Base-by-base conservation (phyloP, 2,797 vertebrate species). In the Lateolabrax maculatus region DNA sequence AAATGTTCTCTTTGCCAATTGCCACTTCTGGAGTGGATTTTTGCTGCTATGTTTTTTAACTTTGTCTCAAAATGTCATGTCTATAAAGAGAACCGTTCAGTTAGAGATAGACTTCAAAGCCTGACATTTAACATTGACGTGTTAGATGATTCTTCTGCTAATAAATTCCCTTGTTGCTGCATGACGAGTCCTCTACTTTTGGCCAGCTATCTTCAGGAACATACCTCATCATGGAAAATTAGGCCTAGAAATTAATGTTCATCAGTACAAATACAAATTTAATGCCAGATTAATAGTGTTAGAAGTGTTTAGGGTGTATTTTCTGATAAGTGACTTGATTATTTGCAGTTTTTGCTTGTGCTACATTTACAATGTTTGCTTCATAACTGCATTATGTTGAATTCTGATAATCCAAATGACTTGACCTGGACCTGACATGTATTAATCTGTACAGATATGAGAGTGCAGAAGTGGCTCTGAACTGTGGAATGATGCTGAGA, bases 401-500 rank as follows among this genome's bases (percentile, higher is more conserved):
- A 37, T 49, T 23, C 5, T 57, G 25, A 61, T 46, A 9, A 48
- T 53, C 25, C 9, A 15, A 57, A 53, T 64, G 37, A 25, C 15
- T 46, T 72, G 6, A 44, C 48, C 37, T 37, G 13, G 19, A 29
- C 39, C 13, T 80, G 67, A 83, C 75, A 5, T 80, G 80, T 81
- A 5, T 79, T 66, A 58, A 73, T 81, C 46, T 79, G 52, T 78
- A 19, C 93, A 96, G 96, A 74, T 96, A 96, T 61, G 96, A 96
- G 84, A 94, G 85, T 60, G 84, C 94, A 49, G 96, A 96, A 80
- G 95, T 96, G 89, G 96, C 96, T 72, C 92, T 96, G 70, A 96
- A 96, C 89, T 96, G 96, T 74, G 96, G 96, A 52, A 96, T 96
- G 94, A 96, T 96, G 95, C 90, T 96, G 80, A 93, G 96, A 43